Base-by-base conservation (phyloP, 2,888 invertebrate genomes). In the Drosophila demipolita region DNA sequence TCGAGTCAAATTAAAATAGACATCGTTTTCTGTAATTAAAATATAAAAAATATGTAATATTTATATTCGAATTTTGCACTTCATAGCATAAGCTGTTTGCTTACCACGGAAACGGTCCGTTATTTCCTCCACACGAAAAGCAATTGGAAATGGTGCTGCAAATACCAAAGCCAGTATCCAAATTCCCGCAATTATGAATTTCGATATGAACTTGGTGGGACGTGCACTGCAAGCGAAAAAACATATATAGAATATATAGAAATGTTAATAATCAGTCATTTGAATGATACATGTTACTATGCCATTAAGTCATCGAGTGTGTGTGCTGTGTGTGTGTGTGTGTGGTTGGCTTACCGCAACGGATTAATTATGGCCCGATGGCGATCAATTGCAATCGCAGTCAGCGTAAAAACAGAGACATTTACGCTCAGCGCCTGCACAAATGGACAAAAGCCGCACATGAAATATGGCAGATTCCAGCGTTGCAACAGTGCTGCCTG, bases 371-470 rank as follows among this genome's bases (percentile, higher is more conserved):
- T 96, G 3, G 97, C 96, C 52, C 96, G 95, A 92, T 97, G 97
- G 32, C 98, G 94, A 93, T 98, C 98, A 65, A 97, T 95, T 0
- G 98, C 97, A 68, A 98, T 97, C 60, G 97, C 97, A 15, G 97
- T 97, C 26, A 98, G 93, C 0, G 98, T 98, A 91, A 97, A 97
- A 38, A 98, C 96, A 82, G 97, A 97, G n/a, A 98, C 97, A 90
- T 97, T 97, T 2, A 98, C 97, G 78, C 96, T 96, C 20, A 98
- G 94, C 0, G 96, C 96, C 93, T 97, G 97, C 12, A 97, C 96
- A 93, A 97, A 98, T 0, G 98, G 97, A 81, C 97, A 97, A 92
- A 98, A 96, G 0, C 96, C 95, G 91, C 98, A 98, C 96, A 98
- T 96, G 91, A 97, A 96, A 90, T 95, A 94, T 0, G 98, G 97